Evolutionary conservation across 2,797 vertebrate species (phyloP).

Genomic region (Fratercula arctica): DNA sequence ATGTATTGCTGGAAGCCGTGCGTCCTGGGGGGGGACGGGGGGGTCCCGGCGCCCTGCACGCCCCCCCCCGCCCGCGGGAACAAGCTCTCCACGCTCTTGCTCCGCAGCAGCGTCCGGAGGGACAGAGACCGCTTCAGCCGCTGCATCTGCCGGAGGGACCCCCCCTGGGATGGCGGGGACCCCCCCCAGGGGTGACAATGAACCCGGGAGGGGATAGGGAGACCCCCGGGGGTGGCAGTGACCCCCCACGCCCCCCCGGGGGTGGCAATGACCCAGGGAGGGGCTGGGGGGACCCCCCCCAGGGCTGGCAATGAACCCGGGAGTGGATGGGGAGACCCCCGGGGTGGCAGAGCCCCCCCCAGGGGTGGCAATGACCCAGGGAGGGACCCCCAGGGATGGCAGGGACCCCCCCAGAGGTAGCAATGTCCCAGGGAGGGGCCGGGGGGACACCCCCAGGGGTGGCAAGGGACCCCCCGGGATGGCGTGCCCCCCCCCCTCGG

Average conservation of each 20-base stretch:
- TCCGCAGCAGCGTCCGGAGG: slow-evolving; percentile 90
- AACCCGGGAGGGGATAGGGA: background rate
- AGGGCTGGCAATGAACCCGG: too few species aligned
- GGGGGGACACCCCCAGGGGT: background rate
- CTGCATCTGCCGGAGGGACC: slow-evolving; percentile 76
- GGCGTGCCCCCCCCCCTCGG: background rate
- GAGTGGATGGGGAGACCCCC: too few species aligned
- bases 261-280: background rate
- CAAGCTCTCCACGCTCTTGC: slow-evolving; percentile 93
- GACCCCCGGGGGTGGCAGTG: background rate
- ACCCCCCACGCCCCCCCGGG: background rate
- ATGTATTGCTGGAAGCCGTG: slow-evolving; percentile 91
- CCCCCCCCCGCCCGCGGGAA: slow-evolving; percentile 88
- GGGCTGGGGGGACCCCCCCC: too few species aligned
- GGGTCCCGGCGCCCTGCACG: slow-evolving; percentile 79
- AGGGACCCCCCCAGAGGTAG: too few species aligned
- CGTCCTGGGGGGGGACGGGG: slow-evolving; percentile 78
- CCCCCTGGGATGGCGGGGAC: background rate
- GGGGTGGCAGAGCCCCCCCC: background rate
- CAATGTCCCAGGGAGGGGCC: background rate
- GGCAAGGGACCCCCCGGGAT: too few species aligned
- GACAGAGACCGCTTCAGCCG: slow-evolving; percentile 88
- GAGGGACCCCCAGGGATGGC: too few species aligned
- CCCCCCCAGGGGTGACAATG: background rate
- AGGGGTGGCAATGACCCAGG: background rate